Conservation (phyloP, 2,888 invertebrate genomes). For the Sceliomorpha sp. region DNA sequence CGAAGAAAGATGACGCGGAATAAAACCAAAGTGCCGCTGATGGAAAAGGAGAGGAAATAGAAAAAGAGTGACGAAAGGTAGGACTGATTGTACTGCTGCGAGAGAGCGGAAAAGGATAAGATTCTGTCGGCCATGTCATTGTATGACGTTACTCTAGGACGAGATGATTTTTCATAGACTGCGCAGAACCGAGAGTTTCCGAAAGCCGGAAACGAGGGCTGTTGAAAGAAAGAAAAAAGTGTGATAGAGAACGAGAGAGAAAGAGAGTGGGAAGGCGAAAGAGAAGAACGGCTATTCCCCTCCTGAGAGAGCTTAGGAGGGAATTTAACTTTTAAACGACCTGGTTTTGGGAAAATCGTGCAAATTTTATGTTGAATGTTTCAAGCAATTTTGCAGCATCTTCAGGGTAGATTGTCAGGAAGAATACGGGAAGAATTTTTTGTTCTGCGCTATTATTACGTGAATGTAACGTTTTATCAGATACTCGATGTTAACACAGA, state of each 20-base stretch:
- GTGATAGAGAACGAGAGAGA: too few species aligned
- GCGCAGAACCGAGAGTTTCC: constrained; percentile 56
- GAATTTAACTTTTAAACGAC: constrained; percentile 14
- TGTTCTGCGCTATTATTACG: too few species aligned
- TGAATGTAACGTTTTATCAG: too few species aligned
- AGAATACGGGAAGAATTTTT: too few species aligned
- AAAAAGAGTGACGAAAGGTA: constrained; percentile 38
- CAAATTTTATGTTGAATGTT: too few species aligned
- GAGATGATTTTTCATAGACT: constrained; percentile 63
- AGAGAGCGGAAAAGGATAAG: constrained; percentile 12
- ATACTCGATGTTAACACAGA: too few species aligned
- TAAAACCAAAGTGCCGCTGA: constrained; percentile 10
- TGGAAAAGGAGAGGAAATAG: too few species aligned
- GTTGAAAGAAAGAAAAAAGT: constrained; percentile 55
- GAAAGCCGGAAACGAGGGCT: constrained; percentile 64
- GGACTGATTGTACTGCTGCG: constrained; percentile 34
- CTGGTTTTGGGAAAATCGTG: constrained; percentile 3
- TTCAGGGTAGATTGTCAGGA: too few species aligned
- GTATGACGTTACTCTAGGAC: constrained; percentile 27
- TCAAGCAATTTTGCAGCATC: too few species aligned
- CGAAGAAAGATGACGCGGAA: constrained; percentile 14
- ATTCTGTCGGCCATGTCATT: constrained; percentile 23
- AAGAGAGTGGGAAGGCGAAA: too few species aligned
- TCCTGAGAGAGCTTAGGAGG: constrained; percentile 5
- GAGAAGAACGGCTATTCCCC: constrained; percentile 37